Evolutionary conservation across 2,113 vertebrate species (phyloP).

Genomic region (Atractosteus spatula): DNA sequence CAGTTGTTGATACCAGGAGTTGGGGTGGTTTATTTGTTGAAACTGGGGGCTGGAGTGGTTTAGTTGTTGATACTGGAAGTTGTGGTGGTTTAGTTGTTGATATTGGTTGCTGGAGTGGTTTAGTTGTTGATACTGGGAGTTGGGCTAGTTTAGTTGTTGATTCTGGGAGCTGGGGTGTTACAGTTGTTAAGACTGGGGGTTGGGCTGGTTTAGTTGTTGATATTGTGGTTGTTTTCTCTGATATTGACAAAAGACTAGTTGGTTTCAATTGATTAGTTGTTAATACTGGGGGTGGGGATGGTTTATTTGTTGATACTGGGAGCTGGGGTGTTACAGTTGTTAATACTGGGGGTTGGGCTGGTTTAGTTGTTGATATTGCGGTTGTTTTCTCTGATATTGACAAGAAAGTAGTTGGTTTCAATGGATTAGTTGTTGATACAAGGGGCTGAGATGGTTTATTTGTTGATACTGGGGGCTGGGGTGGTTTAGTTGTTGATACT

Average conservation of each 20-base stretch:
- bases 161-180: neutral
- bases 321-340: neutral
- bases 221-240: conserved; percentile 1
- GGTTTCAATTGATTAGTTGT: conserved; percentile 17
- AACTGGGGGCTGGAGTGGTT: neutral
- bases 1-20: neutral
- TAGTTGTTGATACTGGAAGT: too few relatives aligned
- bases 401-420: conserved; percentile 12
- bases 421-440: conserved; percentile 16
- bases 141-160: neutral
- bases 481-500: neutral
- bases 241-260: neutral
- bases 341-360: neutral
- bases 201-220: neutral
- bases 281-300: neutral
- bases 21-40: neutral
- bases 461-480: neutral
- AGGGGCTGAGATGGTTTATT: neutral
- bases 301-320: neutral
- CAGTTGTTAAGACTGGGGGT: neutral
- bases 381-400: conserved; percentile 3
- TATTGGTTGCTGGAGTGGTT: neutral
- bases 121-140: conserved; percentile 5
- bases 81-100: neutral
- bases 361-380: neutral